Evolutionary conservation across 1,140 invertebrate species (phyloP).

Genomic region (Aphaenogaster rudis): DNA sequence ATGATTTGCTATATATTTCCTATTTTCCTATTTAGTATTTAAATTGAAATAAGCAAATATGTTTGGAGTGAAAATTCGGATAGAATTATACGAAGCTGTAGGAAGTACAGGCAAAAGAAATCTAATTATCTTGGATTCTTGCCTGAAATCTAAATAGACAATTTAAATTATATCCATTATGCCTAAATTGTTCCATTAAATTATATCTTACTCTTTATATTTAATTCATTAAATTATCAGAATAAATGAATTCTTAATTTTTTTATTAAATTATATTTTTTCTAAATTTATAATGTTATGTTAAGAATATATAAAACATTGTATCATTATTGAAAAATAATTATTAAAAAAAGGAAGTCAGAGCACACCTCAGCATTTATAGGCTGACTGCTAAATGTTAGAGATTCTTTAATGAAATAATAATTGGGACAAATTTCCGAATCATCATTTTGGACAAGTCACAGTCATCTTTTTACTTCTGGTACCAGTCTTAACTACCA

Average conservation of each 20-base stretch:
- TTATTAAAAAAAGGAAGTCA: background rate
- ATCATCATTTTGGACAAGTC: slow-evolving; percentile 13
- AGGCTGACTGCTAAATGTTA: background rate
- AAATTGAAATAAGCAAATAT: background rate
- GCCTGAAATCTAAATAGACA: background rate
- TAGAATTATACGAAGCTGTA: background rate
- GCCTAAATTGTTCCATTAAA: background rate
- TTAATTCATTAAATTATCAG: background rate
- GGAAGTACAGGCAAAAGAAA: background rate
- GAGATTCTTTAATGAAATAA: background rate
- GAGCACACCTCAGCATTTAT: background rate
- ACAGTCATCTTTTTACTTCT: background rate
- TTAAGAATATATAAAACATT: background rate
- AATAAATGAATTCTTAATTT: background rate
- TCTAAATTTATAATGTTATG: background rate
- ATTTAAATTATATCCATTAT: background rate
- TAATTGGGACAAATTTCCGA: background rate
- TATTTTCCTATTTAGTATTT: background rate
- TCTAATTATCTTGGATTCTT: background rate
- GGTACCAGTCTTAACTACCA: background rate
- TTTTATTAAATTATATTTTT: background rate
- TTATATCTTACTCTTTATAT: background rate
- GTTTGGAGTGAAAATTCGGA: background rate
- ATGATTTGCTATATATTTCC: background rate
- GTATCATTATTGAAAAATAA: background rate